Evolutionary conservation across 2,888 invertebrate genomes (phyloP), one percentile per base, ranked within the genome.

Genomic region (Lissonota sp.): DNA sequence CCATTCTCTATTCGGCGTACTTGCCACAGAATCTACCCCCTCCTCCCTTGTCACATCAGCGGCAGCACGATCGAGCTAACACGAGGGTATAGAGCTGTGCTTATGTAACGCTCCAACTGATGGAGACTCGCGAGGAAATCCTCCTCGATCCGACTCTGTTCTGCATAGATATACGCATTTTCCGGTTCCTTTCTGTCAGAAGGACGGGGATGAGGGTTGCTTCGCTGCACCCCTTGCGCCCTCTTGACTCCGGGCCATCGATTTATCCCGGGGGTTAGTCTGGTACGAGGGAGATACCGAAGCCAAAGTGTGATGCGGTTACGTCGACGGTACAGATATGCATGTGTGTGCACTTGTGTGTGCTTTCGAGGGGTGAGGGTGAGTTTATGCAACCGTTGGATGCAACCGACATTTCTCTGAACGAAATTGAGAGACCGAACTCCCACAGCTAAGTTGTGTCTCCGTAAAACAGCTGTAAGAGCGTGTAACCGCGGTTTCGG

Each of bases 51-150:
- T 12, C 74, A 39, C 49, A 53, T 55, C 66, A 40, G 58, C 64
- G 53, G 86, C 84, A 72, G 40, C 63, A 63, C 53, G 49, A 63
- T 87, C 83, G 83, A 84, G 87, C 86, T 89, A 87, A 88, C 88
- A 86, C 87, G 89, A 88, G 86, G 87, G 85, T 85, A n/a, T n/a
- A 90, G 90, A 90, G 90, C 89, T 87, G 89, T 89, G 83, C 89
- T 26, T 86, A 84, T 90, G 90, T 90, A 87, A 88, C 87, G 87
- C 87, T 86, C 57, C 70, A 40, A 87, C 60, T 75, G 75, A 87
- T 86, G 88, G 87, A 89, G 87, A 88, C 87, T 87, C 88, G 87
- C 90, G 90, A 89, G 89, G 26, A 89, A 89, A 90, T 90, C 88
- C 89, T 87, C 91, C 26, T 90, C 77, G 64, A 49, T 37, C 14